phyloP scores from a whole-genome alignment of 2,797 vertebrate genomes.

The Garrulus glandarius region DNA sequence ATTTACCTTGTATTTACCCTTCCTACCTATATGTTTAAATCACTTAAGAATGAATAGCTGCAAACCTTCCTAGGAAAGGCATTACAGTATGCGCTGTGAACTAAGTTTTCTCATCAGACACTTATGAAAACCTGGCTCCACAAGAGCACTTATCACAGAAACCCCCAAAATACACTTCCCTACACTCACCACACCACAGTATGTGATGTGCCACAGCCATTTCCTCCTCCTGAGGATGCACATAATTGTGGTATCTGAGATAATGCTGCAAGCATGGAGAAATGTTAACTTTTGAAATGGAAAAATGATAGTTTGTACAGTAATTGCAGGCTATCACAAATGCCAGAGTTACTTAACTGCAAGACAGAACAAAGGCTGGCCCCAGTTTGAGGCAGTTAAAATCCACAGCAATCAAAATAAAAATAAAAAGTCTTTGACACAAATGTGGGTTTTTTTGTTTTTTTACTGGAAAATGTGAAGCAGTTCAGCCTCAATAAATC shows the following conservation, averaged over 20 bases:
- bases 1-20: not conserved
- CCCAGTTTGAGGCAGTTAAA: not conserved
- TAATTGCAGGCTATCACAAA: not conserved
- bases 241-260: slow-evolving; percentile 9
- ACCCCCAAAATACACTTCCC: not conserved
- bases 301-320: not conserved
- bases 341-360: not conserved
- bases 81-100: not conserved
- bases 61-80: not conserved
- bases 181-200: not conserved
- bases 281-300: not conserved
- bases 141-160: not conserved
- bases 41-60: not conserved
- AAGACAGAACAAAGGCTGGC: not conserved
- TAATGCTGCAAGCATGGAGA: not conserved
- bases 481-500: not conserved
- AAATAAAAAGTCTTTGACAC: not conserved
- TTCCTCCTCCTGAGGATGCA: not conserved
- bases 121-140: not conserved
- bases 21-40: not conserved
- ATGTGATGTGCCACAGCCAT: not conserved
- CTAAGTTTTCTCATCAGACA: not conserved
- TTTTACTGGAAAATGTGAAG: not conserved
- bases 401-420: not conserved
- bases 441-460: not conserved